phyloP scores from a whole-genome alignment of 2,797 vertebrate genomes.

The Lutjanus campechanus region DNA sequence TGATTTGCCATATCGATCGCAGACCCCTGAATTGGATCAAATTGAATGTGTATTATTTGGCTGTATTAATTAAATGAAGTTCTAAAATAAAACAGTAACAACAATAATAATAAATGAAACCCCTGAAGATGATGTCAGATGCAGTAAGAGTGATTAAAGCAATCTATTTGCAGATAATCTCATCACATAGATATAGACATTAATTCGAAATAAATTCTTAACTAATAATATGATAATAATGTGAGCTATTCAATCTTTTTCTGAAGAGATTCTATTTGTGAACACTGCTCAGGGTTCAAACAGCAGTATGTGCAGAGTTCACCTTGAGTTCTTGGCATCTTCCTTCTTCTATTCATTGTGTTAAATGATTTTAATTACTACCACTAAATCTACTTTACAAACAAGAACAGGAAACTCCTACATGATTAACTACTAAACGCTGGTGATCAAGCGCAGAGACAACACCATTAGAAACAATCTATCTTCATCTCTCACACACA shows the following conservation, averaged over 20 bases:
- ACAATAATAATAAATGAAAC: too few species aligned
- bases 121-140: too few species aligned
- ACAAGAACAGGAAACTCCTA: neutral
- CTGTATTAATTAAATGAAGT: too few species aligned
- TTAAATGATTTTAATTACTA: neutral
- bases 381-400: slow-evolving; percentile 16
- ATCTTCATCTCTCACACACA: neutral
- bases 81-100: too few species aligned
- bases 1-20: too few species aligned
- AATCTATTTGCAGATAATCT: too few species aligned
- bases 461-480: neutral
- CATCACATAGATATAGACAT: too few species aligned
- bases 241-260: neutral
- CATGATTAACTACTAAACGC: neutral
- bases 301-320: slow-evolving; percentile 7
- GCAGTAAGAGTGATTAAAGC: too few species aligned
- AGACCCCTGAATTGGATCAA: too few species aligned
- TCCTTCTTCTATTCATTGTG: neutral
- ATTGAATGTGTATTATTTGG: too few species aligned
- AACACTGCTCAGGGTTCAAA: neutral
- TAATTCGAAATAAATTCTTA: too few species aligned
- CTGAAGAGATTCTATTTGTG: neutral
- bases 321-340: neutral
- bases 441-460: neutral
- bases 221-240: neutral